phyloP scores from a whole-genome alignment of 1,140 invertebrate species.

The Xylocopa sonorina region DNA sequence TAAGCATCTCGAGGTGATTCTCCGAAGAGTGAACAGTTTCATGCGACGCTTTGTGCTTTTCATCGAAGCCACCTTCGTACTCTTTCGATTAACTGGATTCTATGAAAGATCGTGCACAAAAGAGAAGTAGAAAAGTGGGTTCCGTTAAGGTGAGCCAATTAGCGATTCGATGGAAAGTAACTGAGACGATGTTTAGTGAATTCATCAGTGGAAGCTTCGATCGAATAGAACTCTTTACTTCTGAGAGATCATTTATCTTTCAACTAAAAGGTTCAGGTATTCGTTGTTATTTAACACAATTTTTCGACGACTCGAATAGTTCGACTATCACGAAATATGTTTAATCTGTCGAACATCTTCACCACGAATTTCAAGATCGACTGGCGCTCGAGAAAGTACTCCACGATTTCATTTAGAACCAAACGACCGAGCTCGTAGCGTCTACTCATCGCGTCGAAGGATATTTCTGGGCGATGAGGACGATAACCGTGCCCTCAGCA shows the following conservation, averaged over 20 bases:
- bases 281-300: neutral
- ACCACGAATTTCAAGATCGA: too few relatives aligned
- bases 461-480: neutral
- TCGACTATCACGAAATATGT: neutral
- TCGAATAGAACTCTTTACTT: neutral
- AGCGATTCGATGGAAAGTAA: slow-evolving; percentile 32
- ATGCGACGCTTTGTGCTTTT: neutral
- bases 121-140: slow-evolving; percentile 23
- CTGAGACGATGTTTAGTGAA: slow-evolving; percentile 38
- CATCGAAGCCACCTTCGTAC: neutral
- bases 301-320: neutral
- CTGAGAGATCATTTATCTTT: neutral
- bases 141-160: slow-evolving; percentile 12
- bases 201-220: slow-evolving; percentile 8
- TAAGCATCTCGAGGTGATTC: neutral
- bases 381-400: too few relatives aligned
- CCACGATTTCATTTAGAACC: too few relatives aligned
- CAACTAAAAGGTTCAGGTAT: too few relatives aligned
- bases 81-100: slow-evolving; percentile 48
- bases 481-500: neutral
- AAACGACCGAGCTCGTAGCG: too few relatives aligned
- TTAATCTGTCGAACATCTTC: too few relatives aligned
- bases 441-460: too few relatives aligned
- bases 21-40: neutral
- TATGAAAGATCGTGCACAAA: slow-evolving; percentile 7